phyloP scores from a whole-genome alignment of 2,888 invertebrate species.

The Thymelicus sylvestris region DNA sequence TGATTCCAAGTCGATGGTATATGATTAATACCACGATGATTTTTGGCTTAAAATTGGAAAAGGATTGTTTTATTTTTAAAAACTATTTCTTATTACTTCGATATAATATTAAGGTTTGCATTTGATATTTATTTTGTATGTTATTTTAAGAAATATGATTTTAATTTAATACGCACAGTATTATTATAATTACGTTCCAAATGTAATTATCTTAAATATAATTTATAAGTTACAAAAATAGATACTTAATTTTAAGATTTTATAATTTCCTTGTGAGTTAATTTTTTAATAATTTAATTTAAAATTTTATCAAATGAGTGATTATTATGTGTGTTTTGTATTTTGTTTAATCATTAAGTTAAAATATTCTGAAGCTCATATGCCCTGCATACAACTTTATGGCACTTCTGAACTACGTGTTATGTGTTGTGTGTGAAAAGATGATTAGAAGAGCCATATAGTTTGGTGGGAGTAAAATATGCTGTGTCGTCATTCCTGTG shows the following conservation, averaged over 20 bases:
- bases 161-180: slow-evolving; percentile 30
- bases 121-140: slow-evolving; percentile 10
- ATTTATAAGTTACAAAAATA: background rate
- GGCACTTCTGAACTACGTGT: no score
- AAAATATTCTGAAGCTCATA: no score
- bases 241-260: slow-evolving; percentile 2
- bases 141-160: background rate
- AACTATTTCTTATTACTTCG: background rate
- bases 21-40: slow-evolving; percentile 5
- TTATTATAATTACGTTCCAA: slow-evolving; percentile 25
- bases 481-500: no score
- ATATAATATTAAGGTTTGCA: background rate
- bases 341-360: background rate
- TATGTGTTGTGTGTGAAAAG: no score
- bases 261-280: background rate
- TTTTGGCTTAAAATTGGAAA: slow-evolving; percentile 9
- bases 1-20: background rate
- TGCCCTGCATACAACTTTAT: no score
- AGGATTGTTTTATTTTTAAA: background rate
- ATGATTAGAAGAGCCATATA: no score
- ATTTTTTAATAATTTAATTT: background rate
- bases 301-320: background rate
- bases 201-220: background rate
- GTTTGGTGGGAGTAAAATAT: no score
- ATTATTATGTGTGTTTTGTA: background rate